Evolutionary conservation across 1,140 invertebrate genomes (phyloP), one percentile per base, ranked within the genome.

Genomic region (Nylanderia fulva): DNA sequence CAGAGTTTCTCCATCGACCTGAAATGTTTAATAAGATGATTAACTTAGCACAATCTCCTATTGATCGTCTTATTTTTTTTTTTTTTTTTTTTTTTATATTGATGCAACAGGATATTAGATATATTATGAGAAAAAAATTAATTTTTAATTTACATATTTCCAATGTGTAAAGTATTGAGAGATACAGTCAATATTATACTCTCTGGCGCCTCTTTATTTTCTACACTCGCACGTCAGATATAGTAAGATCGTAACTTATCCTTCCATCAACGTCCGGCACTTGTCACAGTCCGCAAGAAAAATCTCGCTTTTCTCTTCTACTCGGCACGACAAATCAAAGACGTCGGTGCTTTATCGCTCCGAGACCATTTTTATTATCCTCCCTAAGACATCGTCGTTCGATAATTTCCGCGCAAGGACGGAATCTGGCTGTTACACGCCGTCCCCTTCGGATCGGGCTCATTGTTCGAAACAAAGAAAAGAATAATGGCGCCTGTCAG

Each of bases 381-480:
- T n/a, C 39, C 54, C 72, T 75, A 54, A 74, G 72, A 61, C 61
- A 69, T 48, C 52, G 76, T 87, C 82, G 68, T 82, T 86, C 86
- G 79, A 92, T 91, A 89, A 92, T 92, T 92, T 91, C 90, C 90
- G 88, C 76, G 88, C 72, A 85, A 80, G 80, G 85, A 85, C 69
- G 60, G 75, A 85, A 89, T 76, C 52, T 69, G 61, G 76, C 75
- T 68, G 72, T 90, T 82, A 75, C 64, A 64, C 76, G 68, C 86
- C 88, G 76, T 33, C 33, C 48, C 69, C 33, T 33, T 68, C 42
- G 36, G 27, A 45, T 18, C 33, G 9, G 52, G 79, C 33, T 71
- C 87, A 88, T 89, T 86, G 88, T 88, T 88, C 75, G 71, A 75
- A 85, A 88, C 75, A 79, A 63, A 79, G 71, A 63, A 83, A 89